Evolutionary conservation across 2,113 vertebrate species (phyloP).

Genomic region (Prietella phreatophila): DNA sequence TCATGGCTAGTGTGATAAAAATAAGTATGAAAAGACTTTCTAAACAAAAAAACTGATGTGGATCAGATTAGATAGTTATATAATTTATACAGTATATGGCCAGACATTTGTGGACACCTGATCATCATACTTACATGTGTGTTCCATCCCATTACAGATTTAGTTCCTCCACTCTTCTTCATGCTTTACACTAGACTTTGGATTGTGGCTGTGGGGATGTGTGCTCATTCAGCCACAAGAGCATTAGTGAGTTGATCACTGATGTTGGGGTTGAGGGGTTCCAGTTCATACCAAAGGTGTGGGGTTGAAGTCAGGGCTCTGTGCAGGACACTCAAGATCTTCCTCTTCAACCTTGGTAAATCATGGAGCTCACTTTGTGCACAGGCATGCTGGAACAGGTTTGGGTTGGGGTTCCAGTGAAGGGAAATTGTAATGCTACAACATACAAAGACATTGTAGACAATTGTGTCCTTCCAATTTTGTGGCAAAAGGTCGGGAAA

Average conservation of each 20-base stretch:
- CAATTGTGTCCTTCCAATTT: too few relatives aligned
- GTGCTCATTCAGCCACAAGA: background rate
- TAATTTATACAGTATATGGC: background rate
- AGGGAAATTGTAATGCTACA: too few relatives aligned
- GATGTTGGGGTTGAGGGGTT: background rate
- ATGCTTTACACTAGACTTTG: background rate
- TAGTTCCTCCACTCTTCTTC: background rate
- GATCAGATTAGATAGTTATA: background rate
- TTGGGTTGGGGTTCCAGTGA: too few relatives aligned
- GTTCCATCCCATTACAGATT: background rate
- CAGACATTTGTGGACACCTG: background rate
- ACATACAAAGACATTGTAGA: too few relatives aligned
- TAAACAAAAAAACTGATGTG: background rate
- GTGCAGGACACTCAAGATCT: too few relatives aligned
- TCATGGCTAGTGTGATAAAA: background rate
- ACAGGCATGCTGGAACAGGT: too few relatives aligned
- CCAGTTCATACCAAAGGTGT: too few relatives aligned
- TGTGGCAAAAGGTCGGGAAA: too few relatives aligned
- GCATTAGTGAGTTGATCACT: background rate
- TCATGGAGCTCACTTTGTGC: too few relatives aligned
- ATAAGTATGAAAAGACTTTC: background rate
- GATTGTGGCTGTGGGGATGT: background rate
- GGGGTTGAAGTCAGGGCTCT: too few relatives aligned
- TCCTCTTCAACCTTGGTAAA: too few relatives aligned
- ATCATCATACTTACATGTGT: background rate